A percentile compares a stretch with the other conserved stretches of the same genome.
Conservation (phyloP, 2,113 vertebrate species). For the Anoplopoma fimbria region DNA sequence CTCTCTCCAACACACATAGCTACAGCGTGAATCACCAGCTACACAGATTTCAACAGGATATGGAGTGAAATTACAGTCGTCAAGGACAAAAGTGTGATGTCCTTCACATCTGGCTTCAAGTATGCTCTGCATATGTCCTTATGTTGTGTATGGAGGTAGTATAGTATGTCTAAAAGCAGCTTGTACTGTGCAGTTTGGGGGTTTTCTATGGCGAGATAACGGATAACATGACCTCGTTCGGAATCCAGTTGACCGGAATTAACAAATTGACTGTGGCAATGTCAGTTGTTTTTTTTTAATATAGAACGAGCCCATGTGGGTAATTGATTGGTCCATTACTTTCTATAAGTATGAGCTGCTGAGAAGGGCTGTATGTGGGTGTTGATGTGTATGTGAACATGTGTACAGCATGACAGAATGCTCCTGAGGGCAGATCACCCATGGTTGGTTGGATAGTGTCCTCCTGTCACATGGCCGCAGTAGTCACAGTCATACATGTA, state of each 20-base stretch:
- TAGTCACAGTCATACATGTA: slow-evolving; percentile 11
- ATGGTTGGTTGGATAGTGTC: slow-evolving; percentile 42
- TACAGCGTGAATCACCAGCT: background rate
- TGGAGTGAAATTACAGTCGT: slow-evolving; percentile 2
- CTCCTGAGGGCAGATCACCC: slow-evolving; percentile 48
- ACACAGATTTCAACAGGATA: slow-evolving; percentile 1
- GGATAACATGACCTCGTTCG: slow-evolving; percentile 2
- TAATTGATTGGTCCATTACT: background rate
- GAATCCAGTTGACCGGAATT: slow-evolving; percentile 10
- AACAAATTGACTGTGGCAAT: slow-evolving; percentile 18
- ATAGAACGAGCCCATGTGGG: slow-evolving; percentile 19
- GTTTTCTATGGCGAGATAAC: too few species aligned
- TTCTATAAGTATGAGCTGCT: background rate
- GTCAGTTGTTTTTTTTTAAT: background rate
- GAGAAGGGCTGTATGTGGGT: background rate
- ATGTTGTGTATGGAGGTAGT: background rate
- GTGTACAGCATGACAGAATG: slow-evolving; percentile 17
- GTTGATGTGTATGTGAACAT: slow-evolving; percentile 18
- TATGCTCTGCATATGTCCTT: background rate
- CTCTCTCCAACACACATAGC: background rate
- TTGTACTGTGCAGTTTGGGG: background rate
- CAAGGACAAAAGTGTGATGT: slow-evolving; percentile 4
- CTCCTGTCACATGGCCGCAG: slow-evolving; percentile 28
- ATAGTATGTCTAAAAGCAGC: background rate
- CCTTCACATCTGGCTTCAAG: slow-evolving; percentile 23